Evolutionary conservation across 2,797 vertebrate species (phyloP), one percentile per base, ranked within the genome.

Genomic region (Hippopotamyrus pictus): DNA sequence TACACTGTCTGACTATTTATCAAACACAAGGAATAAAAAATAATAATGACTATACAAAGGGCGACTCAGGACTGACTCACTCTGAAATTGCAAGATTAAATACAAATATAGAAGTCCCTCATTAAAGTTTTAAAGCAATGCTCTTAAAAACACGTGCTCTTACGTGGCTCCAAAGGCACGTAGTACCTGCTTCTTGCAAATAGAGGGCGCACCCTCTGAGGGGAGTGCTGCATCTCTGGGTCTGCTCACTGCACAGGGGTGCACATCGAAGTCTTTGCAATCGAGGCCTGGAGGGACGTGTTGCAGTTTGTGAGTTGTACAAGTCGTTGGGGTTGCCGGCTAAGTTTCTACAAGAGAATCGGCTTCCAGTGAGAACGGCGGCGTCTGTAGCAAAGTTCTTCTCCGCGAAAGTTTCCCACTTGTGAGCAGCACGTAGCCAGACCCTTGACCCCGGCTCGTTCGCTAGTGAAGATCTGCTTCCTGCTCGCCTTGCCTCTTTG

Each of bases 401-500:
- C 82, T 84, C 41, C 1, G 46, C 37, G 46, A 84, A 84, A 50
- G 41, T 84, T 46, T 84, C 46, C 41, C 41, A 29, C n/a, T 46
- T 22, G 82, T 5, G 41, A 22, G 41, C 19, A 14, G 41, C 46
- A 84, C 46, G 46, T 84, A 84, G 8, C 5, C 46, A 9, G 82
- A 84, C 82, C 44, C 44, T 50, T 84, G 82, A 84, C 82, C 46
- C 46, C 9, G 9, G 82, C 41, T 48, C 41, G 19, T 46, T 19
- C 82, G 8, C 37, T 9, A 22, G 41, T 84, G 41, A 84, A 84
- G 44, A 44, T 41, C 73, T 79, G 41, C 82, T 84, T 50, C 82
- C 46, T 84, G n/a, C 82, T n/a, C 8, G 82, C 44, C 82, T 84
- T 84, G 82, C 82, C 44, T 84, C 37, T 84, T 84, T 50, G n/a